A percentile compares a stretch with the other conserved stretches of the same genome.
Conservation (phyloP, 1,140 invertebrate genomes). For the Neuroterus valhalla region DNA sequence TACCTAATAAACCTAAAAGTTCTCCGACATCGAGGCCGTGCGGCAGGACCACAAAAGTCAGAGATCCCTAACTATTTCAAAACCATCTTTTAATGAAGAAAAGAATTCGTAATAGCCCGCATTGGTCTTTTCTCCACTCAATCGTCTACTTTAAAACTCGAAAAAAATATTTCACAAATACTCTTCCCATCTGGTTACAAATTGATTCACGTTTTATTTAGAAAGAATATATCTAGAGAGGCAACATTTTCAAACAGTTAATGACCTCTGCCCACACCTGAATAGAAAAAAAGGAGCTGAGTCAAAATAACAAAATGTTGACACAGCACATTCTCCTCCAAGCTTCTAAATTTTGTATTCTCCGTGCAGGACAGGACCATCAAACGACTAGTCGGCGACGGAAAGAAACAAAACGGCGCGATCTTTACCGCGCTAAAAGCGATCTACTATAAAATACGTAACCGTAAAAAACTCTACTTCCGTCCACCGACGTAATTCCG, state of each 20-base stretch:
- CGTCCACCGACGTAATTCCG: slow-evolving; percentile 20
- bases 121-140: no score
- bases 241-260: slow-evolving; percentile 9
- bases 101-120: no score
- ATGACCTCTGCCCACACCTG: background rate
- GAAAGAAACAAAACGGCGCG: background rate
- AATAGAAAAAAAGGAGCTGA: background rate
- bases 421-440: background rate
- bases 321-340: background rate
- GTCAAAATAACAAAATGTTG: background rate
- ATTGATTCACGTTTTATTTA: no score
- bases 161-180: no score
- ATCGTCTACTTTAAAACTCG: no score
- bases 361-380: background rate
- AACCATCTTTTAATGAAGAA: no score
- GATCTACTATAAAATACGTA: slow-evolving; percentile 19
- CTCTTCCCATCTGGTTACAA: no score
- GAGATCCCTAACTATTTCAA: slow-evolving; percentile 11
- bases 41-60: slow-evolving; percentile 40
- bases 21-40: slow-evolving; percentile 46
- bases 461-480: slow-evolving; percentile 11
- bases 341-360: background rate
- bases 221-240: no score
- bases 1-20: slow-evolving; percentile 70
- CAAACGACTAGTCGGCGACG: background rate